phyloP scores from a whole-genome alignment of 2,797 vertebrate genomes.

The Choloepus didactylus region DNA sequence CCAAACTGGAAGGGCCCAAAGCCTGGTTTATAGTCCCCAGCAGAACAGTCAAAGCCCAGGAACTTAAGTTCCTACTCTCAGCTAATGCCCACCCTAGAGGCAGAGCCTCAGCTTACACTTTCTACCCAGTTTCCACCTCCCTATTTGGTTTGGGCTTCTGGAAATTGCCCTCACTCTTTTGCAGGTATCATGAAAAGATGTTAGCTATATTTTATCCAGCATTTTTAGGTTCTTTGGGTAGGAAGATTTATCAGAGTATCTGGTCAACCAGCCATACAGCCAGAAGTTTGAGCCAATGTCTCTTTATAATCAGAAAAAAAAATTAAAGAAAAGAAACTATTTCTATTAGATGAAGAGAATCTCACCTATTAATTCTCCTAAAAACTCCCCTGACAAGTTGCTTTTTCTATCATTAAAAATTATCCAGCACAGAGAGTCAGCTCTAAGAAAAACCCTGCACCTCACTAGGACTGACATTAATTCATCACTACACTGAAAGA shows the following conservation, averaged over 20 bases:
- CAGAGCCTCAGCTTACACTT: background rate
- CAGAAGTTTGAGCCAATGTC: background rate
- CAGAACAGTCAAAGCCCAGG: background rate
- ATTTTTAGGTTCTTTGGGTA: background rate
- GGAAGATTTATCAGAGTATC: background rate
- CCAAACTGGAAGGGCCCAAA: background rate
- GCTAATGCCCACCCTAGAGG: background rate
- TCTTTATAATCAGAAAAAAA: conserved; percentile 32
- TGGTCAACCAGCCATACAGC: background rate
- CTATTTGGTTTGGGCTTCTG: background rate
- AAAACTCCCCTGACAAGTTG: background rate
- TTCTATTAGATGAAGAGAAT: background rate
- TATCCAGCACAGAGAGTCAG: background rate
- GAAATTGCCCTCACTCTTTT: background rate
- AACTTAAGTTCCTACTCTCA: background rate
- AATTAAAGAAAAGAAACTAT: background rate
- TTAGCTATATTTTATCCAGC: background rate
- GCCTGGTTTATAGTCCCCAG: background rate
- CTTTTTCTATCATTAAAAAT: background rate
- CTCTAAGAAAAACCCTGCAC: background rate
- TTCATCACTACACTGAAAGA: background rate
- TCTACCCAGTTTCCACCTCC: background rate
- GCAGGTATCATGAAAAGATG: background rate
- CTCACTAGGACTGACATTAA: background rate
- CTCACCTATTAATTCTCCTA: background rate